Evolutionary conservation across 2,113 vertebrate species (phyloP), one percentile per base, ranked within the genome.

Genomic region (Leptobrachium leishanense): DNA sequence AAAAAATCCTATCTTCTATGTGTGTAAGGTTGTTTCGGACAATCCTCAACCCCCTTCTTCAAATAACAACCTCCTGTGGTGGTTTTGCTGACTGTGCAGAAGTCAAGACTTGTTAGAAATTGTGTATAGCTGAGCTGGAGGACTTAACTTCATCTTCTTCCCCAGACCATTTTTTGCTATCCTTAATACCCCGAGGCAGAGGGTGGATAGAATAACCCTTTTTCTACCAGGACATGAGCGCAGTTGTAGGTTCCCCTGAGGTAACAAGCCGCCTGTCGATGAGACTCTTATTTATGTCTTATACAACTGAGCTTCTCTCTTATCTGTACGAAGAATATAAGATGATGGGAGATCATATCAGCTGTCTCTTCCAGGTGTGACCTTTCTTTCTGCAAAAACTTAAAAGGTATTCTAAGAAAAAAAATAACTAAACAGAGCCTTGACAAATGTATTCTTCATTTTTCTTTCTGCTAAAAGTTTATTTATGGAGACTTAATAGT

Each of bases 21-120:
- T 54, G 41, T 53, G 70, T 73, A 13, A 43, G 2, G n/a, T 68
- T 74, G 50, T 15, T 31, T 40, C 50, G 55, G 9, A 40, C 70
- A 72, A 41, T 66, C 67, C 54, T 68, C n/a, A 67, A 74, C 73
- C 55, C 63, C 42, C 71, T 43, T 53, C 44, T 8, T 8, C 44
- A 3, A 46, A 8, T 72, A 2, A 12, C 20, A 54, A 31, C 20
- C 15, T 73, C 55, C 64, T 80, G 77, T 68, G 53, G 43, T 59
- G 5, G 12, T 43, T 68, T 44, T 74, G 78, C 78, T 80, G 78
- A 80, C 46, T 80, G 50, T 74, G 71, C 78, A 80, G 40, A 80
- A 74, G 72, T 54, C 20, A 62, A n/a, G 20, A 31, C 72, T 68
- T 74, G 72, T 80, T 80, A 80, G 74, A 5, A 40, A 73, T 55